phyloP scores from a whole-genome alignment of 2,113 vertebrate genomes.

The Melanotaenia duboulayi region DNA sequence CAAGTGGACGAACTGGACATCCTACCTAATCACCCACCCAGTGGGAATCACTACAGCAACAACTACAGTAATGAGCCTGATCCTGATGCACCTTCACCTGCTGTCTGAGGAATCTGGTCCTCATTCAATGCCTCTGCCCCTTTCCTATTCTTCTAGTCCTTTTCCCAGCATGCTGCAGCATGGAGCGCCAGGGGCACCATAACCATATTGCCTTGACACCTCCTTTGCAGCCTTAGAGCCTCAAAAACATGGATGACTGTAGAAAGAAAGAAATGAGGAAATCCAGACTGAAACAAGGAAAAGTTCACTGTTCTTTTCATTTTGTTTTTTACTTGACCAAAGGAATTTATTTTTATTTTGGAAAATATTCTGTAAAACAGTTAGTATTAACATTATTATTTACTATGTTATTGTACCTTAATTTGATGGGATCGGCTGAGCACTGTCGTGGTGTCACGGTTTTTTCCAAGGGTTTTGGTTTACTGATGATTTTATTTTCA shows the following conservation, averaged over 20 bases:
- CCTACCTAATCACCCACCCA: constrained; percentile 89
- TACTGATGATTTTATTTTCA: constrained; percentile 49
- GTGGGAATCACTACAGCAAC: constrained; percentile 83
- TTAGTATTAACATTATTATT: constrained; percentile 72
- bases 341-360: constrained; percentile 83
- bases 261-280: constrained; percentile 52
- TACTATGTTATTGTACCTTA: constrained; percentile 65
- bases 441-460: constrained; percentile 71
- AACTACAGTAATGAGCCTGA: constrained; percentile 90
- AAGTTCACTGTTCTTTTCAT: constrained; percentile 61
- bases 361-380: constrained; percentile 61
- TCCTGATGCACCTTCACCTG: constrained; percentile 89
- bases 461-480: constrained; percentile 64
- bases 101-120: constrained; percentile 83
- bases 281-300: constrained; percentile 69
- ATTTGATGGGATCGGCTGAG: constrained; percentile 73
- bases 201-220: constrained; percentile 86
- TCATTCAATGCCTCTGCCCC: constrained; percentile 70
- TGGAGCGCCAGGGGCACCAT: constrained; percentile 81
- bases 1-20: constrained; percentile 98
- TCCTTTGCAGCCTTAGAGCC: constrained; percentile 87
- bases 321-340: constrained; percentile 84
- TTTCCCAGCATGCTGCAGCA: constrained; percentile 85
- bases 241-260: constrained; percentile 80
- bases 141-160: constrained; percentile 63